Evolutionary conservation across 2,888 invertebrate species (phyloP).

Genomic region (Thereva unica): DNA sequence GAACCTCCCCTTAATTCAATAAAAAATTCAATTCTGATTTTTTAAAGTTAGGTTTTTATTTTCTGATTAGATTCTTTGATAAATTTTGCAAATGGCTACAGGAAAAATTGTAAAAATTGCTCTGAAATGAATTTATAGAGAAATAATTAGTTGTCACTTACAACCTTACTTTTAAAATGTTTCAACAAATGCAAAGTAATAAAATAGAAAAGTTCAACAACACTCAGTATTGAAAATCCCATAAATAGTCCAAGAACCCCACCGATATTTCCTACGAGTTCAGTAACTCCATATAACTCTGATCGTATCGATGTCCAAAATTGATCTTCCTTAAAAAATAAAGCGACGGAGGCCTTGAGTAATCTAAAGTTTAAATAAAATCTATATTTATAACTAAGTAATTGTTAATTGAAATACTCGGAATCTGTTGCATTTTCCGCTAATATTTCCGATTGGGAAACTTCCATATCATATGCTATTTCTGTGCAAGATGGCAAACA

Average conservation of each 20-base stretch:
- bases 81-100: too few relatives aligned
- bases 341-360: not conserved
- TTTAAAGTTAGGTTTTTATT: too few relatives aligned
- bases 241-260: slow-evolving; percentile 60
- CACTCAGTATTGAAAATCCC: slow-evolving; percentile 59
- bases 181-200: not conserved
- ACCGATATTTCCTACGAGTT: slow-evolving; percentile 60
- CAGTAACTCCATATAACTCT: slow-evolving; percentile 58
- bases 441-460: not conserved
- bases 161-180: not conserved
- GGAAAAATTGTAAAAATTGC: too few relatives aligned
- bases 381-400: not conserved
- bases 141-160: too few relatives aligned
- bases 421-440: too few relatives aligned
- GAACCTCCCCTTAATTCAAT: too few relatives aligned
- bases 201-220: slow-evolving; percentile 59
- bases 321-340: slow-evolving; percentile 58
- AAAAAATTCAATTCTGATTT: too few relatives aligned
- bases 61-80: too few relatives aligned
- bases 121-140: too few relatives aligned
- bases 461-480: slow-evolving; percentile 30
- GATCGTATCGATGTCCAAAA: slow-evolving; percentile 59
- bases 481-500: slow-evolving; percentile 20
- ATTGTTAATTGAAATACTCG: too few relatives aligned
- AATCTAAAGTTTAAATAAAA: not conserved